phyloP scores from a whole-genome alignment of 2,888 invertebrate species.

The Yponomeuta evonymella region DNA sequence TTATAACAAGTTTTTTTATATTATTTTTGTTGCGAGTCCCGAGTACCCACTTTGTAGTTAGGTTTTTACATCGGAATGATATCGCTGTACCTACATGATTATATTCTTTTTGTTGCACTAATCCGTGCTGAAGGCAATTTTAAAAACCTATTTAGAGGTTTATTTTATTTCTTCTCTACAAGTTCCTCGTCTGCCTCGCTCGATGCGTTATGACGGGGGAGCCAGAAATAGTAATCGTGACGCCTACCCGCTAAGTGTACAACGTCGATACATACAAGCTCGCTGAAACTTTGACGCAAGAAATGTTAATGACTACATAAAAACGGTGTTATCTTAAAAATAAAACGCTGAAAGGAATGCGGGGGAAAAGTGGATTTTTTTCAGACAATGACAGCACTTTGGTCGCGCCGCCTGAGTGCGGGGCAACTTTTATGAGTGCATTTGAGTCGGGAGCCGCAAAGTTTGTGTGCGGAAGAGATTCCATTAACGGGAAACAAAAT shows the following conservation, averaged over 20 bases:
- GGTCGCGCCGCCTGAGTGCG: background rate
- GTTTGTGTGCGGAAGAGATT: background rate
- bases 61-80: too few relatives aligned
- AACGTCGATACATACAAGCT: background rate
- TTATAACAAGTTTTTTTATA: too few relatives aligned
- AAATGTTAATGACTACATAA: constrained; percentile 2
- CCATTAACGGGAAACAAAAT: background rate
- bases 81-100: too few relatives aligned
- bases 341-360: background rate
- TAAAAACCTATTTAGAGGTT: too few relatives aligned
- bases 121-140: too few relatives aligned
- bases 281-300: constrained; percentile 1
- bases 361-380: background rate
- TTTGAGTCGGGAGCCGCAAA: background rate
- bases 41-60: too few relatives aligned
- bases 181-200: background rate
- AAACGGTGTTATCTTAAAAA: background rate
- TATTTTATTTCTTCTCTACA: background rate
- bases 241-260: background rate
- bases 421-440: background rate
- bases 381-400: background rate
- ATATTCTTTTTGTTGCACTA: too few relatives aligned
- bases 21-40: too few relatives aligned
- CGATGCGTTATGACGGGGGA: background rate
- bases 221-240: background rate